phyloP scores from a whole-genome alignment of 1,140 invertebrate genomes.

The Hetaerina americana region DNA sequence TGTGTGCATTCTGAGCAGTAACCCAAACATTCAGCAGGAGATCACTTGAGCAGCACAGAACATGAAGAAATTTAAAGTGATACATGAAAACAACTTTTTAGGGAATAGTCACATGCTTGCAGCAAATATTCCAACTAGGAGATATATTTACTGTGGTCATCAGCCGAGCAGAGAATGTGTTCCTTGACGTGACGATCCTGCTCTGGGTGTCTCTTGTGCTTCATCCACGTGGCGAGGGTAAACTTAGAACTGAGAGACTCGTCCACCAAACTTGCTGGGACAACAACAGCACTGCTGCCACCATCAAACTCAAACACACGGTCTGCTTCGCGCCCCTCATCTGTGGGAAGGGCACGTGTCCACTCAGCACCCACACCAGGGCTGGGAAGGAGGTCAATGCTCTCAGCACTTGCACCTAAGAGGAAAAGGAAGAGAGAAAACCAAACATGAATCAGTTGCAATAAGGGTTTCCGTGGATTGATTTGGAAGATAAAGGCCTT shows the following conservation, averaged over 20 bases:
- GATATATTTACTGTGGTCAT: constrained; percentile 89
- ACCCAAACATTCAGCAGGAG: too few relatives aligned
- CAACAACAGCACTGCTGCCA: constrained; percentile 66
- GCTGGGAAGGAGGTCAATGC: constrained; percentile 74
- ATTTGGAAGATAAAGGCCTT: constrained; percentile 24
- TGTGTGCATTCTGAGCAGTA: too few relatives aligned
- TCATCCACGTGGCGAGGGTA: constrained; percentile 85
- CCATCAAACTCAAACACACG: constrained; percentile 93
- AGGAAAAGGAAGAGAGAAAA: too few relatives aligned
- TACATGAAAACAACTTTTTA: too few relatives aligned
- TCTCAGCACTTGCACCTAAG: constrained; percentile 48
- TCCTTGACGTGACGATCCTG: constrained; percentile 83
- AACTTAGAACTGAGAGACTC: constrained; percentile 68
- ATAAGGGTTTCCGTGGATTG: neutral
- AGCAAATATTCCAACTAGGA: too few relatives aligned
- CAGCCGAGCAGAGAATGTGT: constrained; percentile 88
- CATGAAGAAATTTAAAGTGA: too few relatives aligned
- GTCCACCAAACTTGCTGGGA: constrained; percentile 57
- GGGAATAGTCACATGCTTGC: too few relatives aligned
- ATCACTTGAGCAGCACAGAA: too few relatives aligned
- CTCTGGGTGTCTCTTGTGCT: constrained; percentile 56
- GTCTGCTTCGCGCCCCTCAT: constrained; percentile 79
- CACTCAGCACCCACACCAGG: constrained; percentile 67
- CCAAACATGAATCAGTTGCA: too few relatives aligned
- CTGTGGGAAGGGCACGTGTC: constrained; percentile 74